Evolutionary conservation across 2,888 invertebrate genomes (phyloP), one percentile per base, ranked within the genome.

Genomic region (Anaspis maculata): DNA sequence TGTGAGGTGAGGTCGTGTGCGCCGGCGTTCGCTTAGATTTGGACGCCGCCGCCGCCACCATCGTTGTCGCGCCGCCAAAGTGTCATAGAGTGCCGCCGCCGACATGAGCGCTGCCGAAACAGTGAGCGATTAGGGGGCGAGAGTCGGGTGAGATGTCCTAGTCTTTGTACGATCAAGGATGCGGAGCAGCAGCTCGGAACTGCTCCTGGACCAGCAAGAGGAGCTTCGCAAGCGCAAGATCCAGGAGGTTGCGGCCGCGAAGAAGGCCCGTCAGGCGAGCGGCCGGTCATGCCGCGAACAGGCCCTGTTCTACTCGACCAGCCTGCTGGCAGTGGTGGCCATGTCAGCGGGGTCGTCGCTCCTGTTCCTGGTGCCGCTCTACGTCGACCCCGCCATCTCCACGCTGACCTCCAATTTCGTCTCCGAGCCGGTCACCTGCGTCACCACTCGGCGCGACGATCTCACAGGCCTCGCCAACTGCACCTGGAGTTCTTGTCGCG

Each of bases 401-500:
- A 75, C 81, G 11, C 61, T 81, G 41, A 77, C 78, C 13, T 80
- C 84, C 32, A 83, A 85, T 62, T 85, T 85, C 62, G 77, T 79
- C 42, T 76, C 81, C 7, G 69, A 75, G 42, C 83, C 84, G 21
- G 83, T 82, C 6, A 75, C 77, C 37, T 84, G 85, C 62, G 71
- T 80, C 15, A 84, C 84, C 1, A 74, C 78, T 19, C 67, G 79
- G 22, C 70, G 78, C 6, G 83, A 83, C 54, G 81, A 83, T 44
- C 69, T 81, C 37, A 71, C 76, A 34, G 85, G 84, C 7, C 65
- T 85, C 31, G 79, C 80, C 57, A 83, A 84, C 64, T 85, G 85
- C 63, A 79, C 82, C 3, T 83, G 83, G 81, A 83, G 82, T 41
- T 83, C 83, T 0, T 85, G 85, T 53, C 68, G 84, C 32, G 85